Evolutionary conservation across 30 jellyfish, hydroid and myxozoan species (phyloP).

Genomic region (Mastigias papua): DNA sequence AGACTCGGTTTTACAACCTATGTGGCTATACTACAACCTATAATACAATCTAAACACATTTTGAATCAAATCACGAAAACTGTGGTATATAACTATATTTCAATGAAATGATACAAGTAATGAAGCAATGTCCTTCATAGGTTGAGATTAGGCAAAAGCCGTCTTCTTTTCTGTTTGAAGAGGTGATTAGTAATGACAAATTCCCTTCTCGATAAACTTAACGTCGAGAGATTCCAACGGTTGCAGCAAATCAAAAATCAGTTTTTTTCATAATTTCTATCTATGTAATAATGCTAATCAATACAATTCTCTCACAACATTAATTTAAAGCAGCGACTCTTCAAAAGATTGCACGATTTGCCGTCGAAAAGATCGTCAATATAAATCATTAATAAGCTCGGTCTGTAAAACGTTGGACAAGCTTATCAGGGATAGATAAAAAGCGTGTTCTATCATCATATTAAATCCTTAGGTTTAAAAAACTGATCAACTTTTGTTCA

Average conservation of each 20-base stretch:
- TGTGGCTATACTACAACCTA: too few species aligned
- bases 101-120: too few species aligned
- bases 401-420: conserved; percentile 29
- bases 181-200: too few species aligned
- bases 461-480: conserved; percentile 34
- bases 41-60: too few species aligned
- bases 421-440: conserved; percentile 36
- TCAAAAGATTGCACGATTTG: conserved; percentile 31
- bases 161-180: too few species aligned
- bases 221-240: background rate
- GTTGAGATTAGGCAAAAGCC: too few species aligned
- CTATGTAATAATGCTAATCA: background rate
- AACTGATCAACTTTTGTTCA: conserved; percentile 57
- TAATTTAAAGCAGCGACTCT: background rate
- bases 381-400: conserved; percentile 23
- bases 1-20: too few species aligned
- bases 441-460: conserved; percentile 53
- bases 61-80: too few species aligned
- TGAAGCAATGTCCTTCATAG: too few species aligned
- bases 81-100: too few species aligned
- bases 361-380: conserved; percentile 43
- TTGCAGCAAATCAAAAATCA: background rate
- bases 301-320: background rate
- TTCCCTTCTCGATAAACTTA: background rate
- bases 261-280: background rate